These are phyloP conservation scores for Liolophura sinensis DNA, from an alignment of 1,140 invertebrate species.

Conservation along the genomic window DNA sequence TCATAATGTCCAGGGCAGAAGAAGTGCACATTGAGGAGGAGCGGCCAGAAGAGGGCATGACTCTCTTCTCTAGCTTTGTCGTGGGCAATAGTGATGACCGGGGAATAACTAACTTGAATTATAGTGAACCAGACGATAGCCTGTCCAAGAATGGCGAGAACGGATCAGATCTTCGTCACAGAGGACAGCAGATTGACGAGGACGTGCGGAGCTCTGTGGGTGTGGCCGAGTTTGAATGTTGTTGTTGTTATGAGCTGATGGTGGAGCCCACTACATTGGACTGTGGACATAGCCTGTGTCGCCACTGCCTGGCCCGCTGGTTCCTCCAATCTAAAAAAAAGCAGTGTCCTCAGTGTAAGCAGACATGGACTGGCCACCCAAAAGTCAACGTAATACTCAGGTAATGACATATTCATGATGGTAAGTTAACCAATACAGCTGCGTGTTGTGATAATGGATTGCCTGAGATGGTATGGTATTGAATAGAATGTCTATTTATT, in stretches of 20 bases:
- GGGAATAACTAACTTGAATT: neutral
- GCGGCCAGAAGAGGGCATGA: neutral
- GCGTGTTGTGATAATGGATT: neutral
- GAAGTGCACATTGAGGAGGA: neutral
- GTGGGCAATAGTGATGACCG: neutral
- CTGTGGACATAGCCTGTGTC: slow-evolving; percentile 53
- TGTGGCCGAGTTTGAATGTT: slow-evolving; percentile 33
- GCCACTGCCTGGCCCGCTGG: slow-evolving; percentile 46
- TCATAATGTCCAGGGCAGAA: too few relatives aligned
- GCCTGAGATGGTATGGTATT: neutral
- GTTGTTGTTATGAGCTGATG: slow-evolving; percentile 39
- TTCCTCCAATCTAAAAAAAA: slow-evolving; percentile 35
- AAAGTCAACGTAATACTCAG: slow-evolving; percentile 41
- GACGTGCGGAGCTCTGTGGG: neutral
- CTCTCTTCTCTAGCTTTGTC: neutral
- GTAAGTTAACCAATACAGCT: neutral
- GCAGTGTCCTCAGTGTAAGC: slow-evolving; percentile 48
- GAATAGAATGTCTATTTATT: too few relatives aligned
- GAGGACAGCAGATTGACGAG: too few relatives aligned
- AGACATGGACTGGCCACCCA: slow-evolving; percentile 40
- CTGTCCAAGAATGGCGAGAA: neutral
- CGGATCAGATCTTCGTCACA: neutral
- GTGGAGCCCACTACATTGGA: slow-evolving; percentile 45
- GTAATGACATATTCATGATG: slow-evolving; percentile 16
- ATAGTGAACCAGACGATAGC: slow-evolving; percentile 3